These are phyloP conservation scores for Tenebrosternarchus preto DNA, from an alignment of 2,113 vertebrate genomes.

Conservation along the genomic window DNA sequence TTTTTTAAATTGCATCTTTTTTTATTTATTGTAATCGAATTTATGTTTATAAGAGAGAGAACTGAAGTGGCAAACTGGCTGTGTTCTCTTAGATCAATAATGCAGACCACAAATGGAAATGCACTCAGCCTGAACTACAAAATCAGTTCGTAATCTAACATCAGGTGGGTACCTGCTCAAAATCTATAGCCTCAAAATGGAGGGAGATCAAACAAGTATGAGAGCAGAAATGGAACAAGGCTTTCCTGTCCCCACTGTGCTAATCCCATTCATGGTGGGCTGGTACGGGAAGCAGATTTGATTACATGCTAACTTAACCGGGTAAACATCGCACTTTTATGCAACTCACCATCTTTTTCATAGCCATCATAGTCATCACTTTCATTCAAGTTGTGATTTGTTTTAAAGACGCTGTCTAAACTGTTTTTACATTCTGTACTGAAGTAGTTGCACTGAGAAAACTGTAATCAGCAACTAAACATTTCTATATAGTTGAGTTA, in stretches of 20 bases:
- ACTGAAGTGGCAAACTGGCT: constrained; percentile 32
- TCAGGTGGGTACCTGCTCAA: constrained; percentile 58
- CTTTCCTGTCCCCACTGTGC: constrained; percentile 48
- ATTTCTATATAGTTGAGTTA: too few species aligned
- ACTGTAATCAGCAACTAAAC: too few species aligned
- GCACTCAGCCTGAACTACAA: constrained; percentile 66
- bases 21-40: background rate
- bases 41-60: too few species aligned
- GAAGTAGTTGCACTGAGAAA: too few species aligned
- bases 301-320: constrained; percentile 57
- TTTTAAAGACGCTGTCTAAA: too few species aligned
- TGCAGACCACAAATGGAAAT: constrained; percentile 65
- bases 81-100: constrained; percentile 65
- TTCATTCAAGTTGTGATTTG: too few species aligned
- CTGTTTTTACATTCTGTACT: too few species aligned
- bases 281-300: constrained; percentile 38
- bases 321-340: constrained; percentile 42
- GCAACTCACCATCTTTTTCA: constrained; percentile 20
- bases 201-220: constrained; percentile 51
- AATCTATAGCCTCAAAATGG: constrained; percentile 45
- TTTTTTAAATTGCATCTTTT: constrained; percentile 28
- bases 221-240: constrained; percentile 64
- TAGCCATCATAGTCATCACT: background rate
- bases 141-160: constrained; percentile 66
- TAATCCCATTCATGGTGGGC: constrained; percentile 61